Evolutionary conservation across 2,888 invertebrate genomes (phyloP).

Genomic region (Papilio demoleus): DNA sequence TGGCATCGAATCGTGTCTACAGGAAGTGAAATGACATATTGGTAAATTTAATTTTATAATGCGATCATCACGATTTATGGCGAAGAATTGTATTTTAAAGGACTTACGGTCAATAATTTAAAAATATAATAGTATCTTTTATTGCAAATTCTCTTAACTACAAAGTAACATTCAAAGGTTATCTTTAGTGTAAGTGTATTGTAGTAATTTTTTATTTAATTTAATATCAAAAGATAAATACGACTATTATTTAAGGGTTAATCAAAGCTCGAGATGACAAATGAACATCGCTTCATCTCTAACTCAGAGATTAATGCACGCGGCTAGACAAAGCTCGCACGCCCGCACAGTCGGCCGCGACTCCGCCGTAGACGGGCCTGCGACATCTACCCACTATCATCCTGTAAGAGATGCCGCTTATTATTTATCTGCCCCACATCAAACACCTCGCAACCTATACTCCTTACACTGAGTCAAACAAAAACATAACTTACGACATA

Average conservation of each 20-base stretch:
- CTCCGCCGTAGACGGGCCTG: slow-evolving; percentile 67
- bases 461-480: slow-evolving; percentile 36
- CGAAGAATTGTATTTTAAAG: neutral
- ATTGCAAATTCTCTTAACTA: neutral
- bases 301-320: slow-evolving; percentile 75
- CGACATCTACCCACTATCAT: slow-evolving; percentile 68
- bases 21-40: slow-evolving; percentile 11
- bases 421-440: slow-evolving; percentile 76
- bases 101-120: neutral
- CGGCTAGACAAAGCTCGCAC: slow-evolving; percentile 77
- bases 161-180: no score
- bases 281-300: slow-evolving; percentile 82
- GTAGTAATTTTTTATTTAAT: slow-evolving; percentile 48
- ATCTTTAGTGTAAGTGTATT: neutral
- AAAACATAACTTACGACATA: slow-evolving; percentile 44
- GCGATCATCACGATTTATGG: neutral
- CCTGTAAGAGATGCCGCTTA: slow-evolving; percentile 76
- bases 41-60: neutral
- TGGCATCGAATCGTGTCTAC: neutral
- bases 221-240: slow-evolving; percentile 75
- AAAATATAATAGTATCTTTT: neutral
- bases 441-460: slow-evolving; percentile 55
- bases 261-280: slow-evolving; percentile 79
- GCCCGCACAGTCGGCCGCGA: slow-evolving; percentile 72
- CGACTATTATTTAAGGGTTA: slow-evolving; percentile 72